Percentiles rank a stretch among this genome's conserved stretches.
phyloP scores from a whole-genome alignment of 2,113 vertebrate genomes.

The Rhea americana region DNA sequence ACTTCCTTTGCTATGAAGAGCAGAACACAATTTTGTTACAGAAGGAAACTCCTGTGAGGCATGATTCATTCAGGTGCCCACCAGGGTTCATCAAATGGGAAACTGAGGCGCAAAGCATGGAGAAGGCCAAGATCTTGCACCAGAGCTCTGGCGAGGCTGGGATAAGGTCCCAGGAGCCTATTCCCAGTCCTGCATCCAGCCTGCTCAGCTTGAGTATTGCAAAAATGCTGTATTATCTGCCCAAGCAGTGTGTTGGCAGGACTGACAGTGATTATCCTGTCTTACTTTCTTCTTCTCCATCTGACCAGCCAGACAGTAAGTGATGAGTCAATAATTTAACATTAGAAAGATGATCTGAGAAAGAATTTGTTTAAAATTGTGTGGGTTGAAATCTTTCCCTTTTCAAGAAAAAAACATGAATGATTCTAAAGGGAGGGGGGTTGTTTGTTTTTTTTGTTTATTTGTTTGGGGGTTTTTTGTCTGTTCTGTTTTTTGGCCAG shows the following conservation, averaged over 20 bases:
- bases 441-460: background rate
- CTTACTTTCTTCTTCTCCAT: background rate
- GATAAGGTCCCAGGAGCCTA: background rate
- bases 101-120: background rate
- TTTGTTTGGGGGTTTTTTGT: background rate
- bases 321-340: background rate
- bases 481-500: background rate
- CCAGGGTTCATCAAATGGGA: background rate
- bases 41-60: background rate
- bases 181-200: background rate
- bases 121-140: background rate
- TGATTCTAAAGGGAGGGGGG: background rate
- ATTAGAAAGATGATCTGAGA: background rate
- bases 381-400: background rate
- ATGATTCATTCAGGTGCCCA: background rate
- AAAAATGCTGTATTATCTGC: rapidly evolving
- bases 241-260: background rate
- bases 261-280: background rate
- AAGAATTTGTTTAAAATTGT: background rate
- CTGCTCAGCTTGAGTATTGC: background rate
- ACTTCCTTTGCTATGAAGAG: background rate
- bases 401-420: background rate
- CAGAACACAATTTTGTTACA: rapidly evolving
- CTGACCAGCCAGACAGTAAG: background rate
- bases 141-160: background rate